Conservation (phyloP, 2,888 invertebrate genomes). For the Agrotis segetum region DNA sequence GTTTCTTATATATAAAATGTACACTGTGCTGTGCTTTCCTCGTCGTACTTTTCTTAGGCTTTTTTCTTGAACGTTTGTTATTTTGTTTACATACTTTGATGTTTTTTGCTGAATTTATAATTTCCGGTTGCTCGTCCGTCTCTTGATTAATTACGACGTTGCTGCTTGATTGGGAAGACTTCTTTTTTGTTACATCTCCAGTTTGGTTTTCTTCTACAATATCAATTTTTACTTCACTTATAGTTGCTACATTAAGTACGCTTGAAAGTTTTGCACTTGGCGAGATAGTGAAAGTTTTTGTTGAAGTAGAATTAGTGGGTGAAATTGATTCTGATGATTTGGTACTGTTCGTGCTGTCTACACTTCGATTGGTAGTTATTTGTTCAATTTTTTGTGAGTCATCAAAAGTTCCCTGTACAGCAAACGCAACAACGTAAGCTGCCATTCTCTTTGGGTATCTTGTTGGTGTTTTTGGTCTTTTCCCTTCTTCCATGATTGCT, state of each 20-base stretch:
- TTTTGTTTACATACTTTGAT: slow-evolving; percentile 49
- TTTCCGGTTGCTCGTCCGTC: slow-evolving; percentile 55
- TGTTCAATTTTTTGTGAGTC: slow-evolving; percentile 64
- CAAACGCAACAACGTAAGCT: slow-evolving; percentile 71
- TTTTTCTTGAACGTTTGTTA: slow-evolving; percentile 54
- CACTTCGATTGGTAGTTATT: slow-evolving; percentile 64
- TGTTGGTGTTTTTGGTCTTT: slow-evolving; percentile 56
- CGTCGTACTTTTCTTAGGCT: slow-evolving; percentile 59
- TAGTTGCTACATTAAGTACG: slow-evolving; percentile 30
- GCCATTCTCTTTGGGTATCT: slow-evolving; percentile 61
- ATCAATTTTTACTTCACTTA: slow-evolving; percentile 57
- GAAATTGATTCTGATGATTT: slow-evolving; percentile 56
- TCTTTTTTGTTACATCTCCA: slow-evolving; percentile 49
- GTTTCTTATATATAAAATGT: slow-evolving; percentile 71
- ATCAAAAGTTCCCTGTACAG: slow-evolving; percentile 71
- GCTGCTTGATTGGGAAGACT: slow-evolving; percentile 40
- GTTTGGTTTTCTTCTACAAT: slow-evolving; percentile 54
- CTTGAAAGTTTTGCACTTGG: slow-evolving; percentile 45
- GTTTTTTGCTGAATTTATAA: slow-evolving; percentile 64
- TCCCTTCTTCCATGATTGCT: slow-evolving; percentile 33
- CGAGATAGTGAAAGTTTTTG: slow-evolving; percentile 62
- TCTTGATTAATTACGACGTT: slow-evolving; percentile 46
- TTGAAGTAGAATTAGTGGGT: slow-evolving; percentile 55
- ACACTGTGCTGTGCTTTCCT: too few species aligned
- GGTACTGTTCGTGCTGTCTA: slow-evolving; percentile 52